Evolutionary conservation across 2,113 vertebrate genomes (phyloP).

Genomic region (Sialia sialis): DNA sequence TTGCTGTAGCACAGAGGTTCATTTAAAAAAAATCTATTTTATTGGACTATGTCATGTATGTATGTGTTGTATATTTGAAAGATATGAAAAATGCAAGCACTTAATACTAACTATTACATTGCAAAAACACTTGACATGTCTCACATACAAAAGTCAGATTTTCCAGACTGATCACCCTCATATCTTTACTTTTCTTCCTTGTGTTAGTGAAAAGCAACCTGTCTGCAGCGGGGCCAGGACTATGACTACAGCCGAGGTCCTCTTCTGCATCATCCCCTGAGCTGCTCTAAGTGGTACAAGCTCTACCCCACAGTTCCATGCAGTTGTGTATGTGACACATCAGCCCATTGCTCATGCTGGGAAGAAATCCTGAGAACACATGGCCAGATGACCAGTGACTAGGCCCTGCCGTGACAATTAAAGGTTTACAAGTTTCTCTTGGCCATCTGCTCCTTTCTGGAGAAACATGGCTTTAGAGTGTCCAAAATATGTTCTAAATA

Average conservation of each 20-base stretch:
- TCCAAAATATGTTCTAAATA: not conserved
- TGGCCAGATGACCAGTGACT: not conserved
- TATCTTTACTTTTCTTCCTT: not conserved
- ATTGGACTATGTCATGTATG: too few relatives aligned
- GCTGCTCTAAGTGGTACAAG: not conserved
- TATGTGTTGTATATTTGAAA: not conserved
- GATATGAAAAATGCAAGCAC: not conserved
- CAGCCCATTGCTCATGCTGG: not conserved
- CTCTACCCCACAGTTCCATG: not conserved
- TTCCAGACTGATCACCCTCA: not conserved
- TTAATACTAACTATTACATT: not conserved
- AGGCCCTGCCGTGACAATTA: not conserved
- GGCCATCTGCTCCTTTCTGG: not conserved
- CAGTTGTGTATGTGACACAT: not conserved
- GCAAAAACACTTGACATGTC: not conserved
- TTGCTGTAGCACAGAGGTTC: not conserved
- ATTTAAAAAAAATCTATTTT: not conserved
- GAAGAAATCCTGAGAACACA: not conserved
- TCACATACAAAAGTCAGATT: not conserved
- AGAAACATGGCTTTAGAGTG: not conserved
- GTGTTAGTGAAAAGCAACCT: not conserved
- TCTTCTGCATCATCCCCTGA: not conserved
- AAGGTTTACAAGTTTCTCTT: not conserved
- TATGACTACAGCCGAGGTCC: accelerated
- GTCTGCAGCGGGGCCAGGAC: not conserved